A percentile compares a stretch with the other conserved stretches of the same genome.
Conservation (phyloP, 2,888 invertebrate species). For the Brachylomia viminalis region DNA sequence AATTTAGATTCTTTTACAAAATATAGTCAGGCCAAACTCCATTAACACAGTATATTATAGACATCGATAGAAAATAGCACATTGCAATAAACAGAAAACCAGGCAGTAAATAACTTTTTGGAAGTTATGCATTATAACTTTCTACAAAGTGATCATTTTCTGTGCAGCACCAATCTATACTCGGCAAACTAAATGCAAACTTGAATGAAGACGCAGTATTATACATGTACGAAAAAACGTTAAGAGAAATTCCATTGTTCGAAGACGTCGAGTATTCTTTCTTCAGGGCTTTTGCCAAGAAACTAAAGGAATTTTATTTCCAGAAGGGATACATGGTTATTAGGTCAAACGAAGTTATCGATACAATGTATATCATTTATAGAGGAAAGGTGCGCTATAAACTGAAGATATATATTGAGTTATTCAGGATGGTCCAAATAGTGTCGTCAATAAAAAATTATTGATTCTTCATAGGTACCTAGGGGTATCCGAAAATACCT, state of each 20-base stretch:
- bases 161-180: slow-evolving; percentile 85
- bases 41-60: neutral
- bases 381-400: slow-evolving; percentile 83
- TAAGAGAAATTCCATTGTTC: slow-evolving; percentile 89
- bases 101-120: neutral
- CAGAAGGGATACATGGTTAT: slow-evolving; percentile 87
- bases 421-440: too few species aligned
- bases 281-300: slow-evolving; percentile 89
- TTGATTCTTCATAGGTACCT: too few species aligned
- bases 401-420: neutral
- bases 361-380: slow-evolving; percentile 86
- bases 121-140: neutral
- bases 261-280: slow-evolving; percentile 89
- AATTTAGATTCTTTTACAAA: neutral
- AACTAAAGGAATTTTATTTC: slow-evolving; percentile 84
- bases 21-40: neutral
- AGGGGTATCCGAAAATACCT: too few species aligned
- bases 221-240: slow-evolving; percentile 89
- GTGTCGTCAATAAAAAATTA: too few species aligned
- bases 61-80: neutral
- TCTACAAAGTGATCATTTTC: neutral
- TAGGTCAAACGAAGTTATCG: slow-evolving; percentile 85
- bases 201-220: slow-evolving; percentile 89
- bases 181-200: slow-evolving; percentile 88
- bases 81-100: neutral